These are phyloP conservation scores for Acanthurus lineatus DNA, from an alignment of 2,797 vertebrate species.

Conservation along the genomic window DNA sequence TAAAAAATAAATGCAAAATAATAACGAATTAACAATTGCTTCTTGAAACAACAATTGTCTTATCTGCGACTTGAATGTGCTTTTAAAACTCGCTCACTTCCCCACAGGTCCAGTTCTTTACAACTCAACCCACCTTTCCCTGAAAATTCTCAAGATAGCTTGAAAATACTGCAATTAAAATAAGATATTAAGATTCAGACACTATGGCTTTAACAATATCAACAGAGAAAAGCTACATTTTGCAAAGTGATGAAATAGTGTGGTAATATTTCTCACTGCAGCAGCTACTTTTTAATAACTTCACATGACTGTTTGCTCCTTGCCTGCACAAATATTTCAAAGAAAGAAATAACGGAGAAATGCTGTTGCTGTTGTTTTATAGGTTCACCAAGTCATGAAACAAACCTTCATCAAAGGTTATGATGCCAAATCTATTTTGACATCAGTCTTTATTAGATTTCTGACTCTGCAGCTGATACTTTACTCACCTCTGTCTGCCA, in stretches of 20 bases:
- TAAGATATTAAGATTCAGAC: neutral
- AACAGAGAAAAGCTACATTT: slow-evolving; percentile 21
- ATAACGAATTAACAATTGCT: no score
- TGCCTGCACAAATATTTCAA: neutral
- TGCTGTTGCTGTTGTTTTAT: slow-evolving; percentile 19
- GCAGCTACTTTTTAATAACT: slow-evolving; percentile 49
- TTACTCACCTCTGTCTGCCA: slow-evolving; percentile 1
- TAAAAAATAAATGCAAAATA: neutral
- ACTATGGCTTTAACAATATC: slow-evolving; percentile 13
- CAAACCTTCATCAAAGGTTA: no score
- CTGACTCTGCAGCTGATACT: neutral
- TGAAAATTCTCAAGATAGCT: no score
- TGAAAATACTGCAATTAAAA: slow-evolving; percentile 13
- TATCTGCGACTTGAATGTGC: no score
- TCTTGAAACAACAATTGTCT: no score
- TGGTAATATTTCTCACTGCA: slow-evolving; percentile 9
- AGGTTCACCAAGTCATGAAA: neutral
- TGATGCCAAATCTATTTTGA: neutral
- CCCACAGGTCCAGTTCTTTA: no score
- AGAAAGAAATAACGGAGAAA: slow-evolving; percentile 14
- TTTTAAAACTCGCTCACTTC: no score
- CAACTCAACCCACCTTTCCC: no score
- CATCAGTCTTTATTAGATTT: neutral
- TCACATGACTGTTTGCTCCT: slow-evolving; percentile 23
- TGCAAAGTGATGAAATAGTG: slow-evolving; percentile 40